Evolutionary conservation across 2,888 invertebrate genomes (phyloP).

Genomic region (Ormia ochracea): DNA sequence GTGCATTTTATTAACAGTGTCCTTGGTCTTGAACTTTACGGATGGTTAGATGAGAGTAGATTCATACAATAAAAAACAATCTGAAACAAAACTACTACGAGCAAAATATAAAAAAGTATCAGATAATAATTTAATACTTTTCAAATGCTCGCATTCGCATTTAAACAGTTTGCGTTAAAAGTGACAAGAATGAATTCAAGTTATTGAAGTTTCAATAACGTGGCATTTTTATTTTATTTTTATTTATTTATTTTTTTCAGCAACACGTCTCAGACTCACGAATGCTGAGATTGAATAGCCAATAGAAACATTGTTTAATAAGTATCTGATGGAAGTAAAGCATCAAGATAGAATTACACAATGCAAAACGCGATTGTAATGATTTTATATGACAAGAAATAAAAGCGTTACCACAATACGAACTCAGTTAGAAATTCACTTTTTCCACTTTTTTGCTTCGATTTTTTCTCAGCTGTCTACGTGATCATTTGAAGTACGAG

Average conservation of each 20-base stretch:
- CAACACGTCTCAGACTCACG: slow-evolving; percentile 3
- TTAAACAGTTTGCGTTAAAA: background rate
- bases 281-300: background rate
- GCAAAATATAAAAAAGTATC: background rate
- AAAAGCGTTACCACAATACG: background rate
- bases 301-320: background rate
- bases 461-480: background rate
- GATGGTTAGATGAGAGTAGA: slow-evolving; percentile 55
- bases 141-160: background rate
- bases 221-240: slow-evolving; percentile 12
- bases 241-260: background rate
- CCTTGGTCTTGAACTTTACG: slow-evolving; percentile 65
- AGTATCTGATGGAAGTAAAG: background rate
- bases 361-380: background rate
- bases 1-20: slow-evolving; percentile 26
- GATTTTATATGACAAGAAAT: background rate
- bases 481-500: slow-evolving; percentile 10
- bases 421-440: background rate
- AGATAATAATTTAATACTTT: slow-evolving; percentile 32
- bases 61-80: slow-evolving; percentile 38
- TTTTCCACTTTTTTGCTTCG: background rate
- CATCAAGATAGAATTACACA: background rate
- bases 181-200: slow-evolving; percentile 47
- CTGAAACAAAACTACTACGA: background rate
- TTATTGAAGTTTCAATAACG: slow-evolving; percentile 60